phyloP scores from a whole-genome alignment of 2,113 vertebrate species.

The Aptenodytes patagonicus region DNA sequence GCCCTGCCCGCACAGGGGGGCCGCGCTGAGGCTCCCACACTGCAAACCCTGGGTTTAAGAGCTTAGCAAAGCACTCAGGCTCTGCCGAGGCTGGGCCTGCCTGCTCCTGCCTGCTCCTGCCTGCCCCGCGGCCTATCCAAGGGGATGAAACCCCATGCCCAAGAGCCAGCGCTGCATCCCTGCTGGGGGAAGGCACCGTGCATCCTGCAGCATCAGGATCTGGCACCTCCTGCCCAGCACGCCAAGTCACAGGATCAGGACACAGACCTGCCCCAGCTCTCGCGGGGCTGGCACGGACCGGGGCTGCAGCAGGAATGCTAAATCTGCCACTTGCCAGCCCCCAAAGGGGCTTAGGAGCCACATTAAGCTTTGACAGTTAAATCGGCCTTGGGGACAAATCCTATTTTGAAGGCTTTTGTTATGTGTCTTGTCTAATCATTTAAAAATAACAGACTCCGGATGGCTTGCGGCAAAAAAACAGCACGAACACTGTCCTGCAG shows the following conservation, averaged over 20 bases:
- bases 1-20: background rate
- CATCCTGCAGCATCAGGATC: fast-evolving
- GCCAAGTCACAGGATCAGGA: background rate
- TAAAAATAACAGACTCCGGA: conserved; percentile 37
- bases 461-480: background rate
- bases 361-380: conserved; percentile 56
- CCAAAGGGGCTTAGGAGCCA: background rate
- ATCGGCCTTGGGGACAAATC: conserved; percentile 60
- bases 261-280: background rate
- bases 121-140: background rate
- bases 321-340: background rate
- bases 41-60: background rate
- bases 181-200: fast-evolving
- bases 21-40: fast-evolving
- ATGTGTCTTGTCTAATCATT: conserved; percentile 3
- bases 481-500: background rate
- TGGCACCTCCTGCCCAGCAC: background rate
- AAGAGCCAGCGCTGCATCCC: background rate
- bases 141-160: background rate
- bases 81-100: background rate
- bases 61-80: background rate
- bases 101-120: background rate
- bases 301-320: background rate
- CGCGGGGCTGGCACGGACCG: background rate
- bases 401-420: conserved; percentile 61